A percentile compares a stretch with the other conserved stretches of the same genome.
phyloP scores from a whole-genome alignment of 1,140 invertebrate genomes.

The Ctenoplectra terminalis region DNA sequence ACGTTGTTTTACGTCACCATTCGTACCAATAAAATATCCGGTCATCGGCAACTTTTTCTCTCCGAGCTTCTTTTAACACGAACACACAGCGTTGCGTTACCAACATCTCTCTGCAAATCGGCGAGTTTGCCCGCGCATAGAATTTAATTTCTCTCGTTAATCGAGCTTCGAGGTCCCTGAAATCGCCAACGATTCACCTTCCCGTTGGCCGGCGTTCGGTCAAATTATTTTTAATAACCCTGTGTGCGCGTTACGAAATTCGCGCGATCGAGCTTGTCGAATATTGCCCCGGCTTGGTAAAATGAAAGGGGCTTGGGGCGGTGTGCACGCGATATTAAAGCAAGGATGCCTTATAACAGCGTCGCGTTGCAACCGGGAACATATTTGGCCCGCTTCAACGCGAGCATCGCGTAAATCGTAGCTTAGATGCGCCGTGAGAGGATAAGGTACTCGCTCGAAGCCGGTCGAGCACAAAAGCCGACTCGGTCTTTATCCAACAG shows the following conservation, averaged over 20 bases:
- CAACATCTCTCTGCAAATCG: background rate
- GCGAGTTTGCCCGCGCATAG: background rate
- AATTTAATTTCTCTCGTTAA: conserved; percentile 12
- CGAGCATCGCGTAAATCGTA: conserved; percentile 6
- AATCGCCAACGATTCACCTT: background rate
- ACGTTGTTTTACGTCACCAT: background rate
- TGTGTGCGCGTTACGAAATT: background rate
- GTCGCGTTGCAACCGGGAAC: background rate
- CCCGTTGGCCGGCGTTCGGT: background rate
- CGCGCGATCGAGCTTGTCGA: background rate
- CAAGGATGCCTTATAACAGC: background rate
- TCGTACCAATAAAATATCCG: background rate
- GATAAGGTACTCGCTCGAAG: conserved; percentile 33
- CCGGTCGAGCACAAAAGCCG: background rate
- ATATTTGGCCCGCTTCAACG: background rate
- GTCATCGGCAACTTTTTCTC: background rate
- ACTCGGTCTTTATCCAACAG: background rate
- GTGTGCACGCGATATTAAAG: background rate
- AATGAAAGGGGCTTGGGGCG: background rate
- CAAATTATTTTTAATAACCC: conserved; percentile 3
- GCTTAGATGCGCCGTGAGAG: conserved; percentile 16
- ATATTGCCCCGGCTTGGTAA: background rate
- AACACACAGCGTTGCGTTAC: background rate
- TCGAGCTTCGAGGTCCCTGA: no score
- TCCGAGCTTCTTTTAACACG: background rate